Evolutionary conservation across 2,797 vertebrate genomes (phyloP).

Genomic region (Pseudochaenichthys georgianus): DNA sequence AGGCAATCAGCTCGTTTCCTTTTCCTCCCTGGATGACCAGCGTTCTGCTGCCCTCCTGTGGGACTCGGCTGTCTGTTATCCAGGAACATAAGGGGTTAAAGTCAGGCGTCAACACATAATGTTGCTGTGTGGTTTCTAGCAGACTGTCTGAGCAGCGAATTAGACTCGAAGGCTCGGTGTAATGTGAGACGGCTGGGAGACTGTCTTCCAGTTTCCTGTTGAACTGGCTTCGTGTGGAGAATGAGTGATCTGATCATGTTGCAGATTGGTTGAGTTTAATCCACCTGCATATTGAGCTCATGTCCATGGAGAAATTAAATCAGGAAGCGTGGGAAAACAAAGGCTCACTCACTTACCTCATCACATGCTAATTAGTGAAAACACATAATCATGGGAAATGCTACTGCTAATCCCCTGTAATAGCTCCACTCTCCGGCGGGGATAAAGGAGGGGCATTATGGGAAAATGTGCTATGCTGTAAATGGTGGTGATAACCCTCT

Average conservation of each 20-base stretch:
- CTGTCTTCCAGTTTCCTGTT: not conserved
- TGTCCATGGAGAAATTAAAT: not conserved
- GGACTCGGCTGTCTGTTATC: slow-evolving; percentile 1
- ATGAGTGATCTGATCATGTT: not conserved
- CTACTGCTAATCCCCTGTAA: not conserved
- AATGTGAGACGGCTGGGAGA: too few species aligned
- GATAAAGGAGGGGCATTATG: not conserved
- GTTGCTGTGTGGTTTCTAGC: too few species aligned
- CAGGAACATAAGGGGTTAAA: not conserved
- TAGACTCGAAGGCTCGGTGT: too few species aligned
- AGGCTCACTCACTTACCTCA: not conserved
- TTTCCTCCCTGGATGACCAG: slow-evolving; percentile 7
- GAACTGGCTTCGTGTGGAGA: not conserved
- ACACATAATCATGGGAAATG: not conserved
- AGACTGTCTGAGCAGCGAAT: too few species aligned
- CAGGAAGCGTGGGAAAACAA: not conserved
- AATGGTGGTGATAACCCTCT: too few species aligned
- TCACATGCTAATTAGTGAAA: slow-evolving; percentile 5
- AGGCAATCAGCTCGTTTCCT: not conserved
- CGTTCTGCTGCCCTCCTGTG: slow-evolving; percentile 46
- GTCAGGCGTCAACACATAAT: not conserved
- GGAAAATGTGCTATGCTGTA: too few species aligned
- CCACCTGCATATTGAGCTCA: slow-evolving; percentile 26
- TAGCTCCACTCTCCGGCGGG: not conserved
- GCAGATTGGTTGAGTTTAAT: not conserved